Evolutionary conservation across 2,113 vertebrate species (phyloP).

Genomic region (Callionymus lyra): DNA sequence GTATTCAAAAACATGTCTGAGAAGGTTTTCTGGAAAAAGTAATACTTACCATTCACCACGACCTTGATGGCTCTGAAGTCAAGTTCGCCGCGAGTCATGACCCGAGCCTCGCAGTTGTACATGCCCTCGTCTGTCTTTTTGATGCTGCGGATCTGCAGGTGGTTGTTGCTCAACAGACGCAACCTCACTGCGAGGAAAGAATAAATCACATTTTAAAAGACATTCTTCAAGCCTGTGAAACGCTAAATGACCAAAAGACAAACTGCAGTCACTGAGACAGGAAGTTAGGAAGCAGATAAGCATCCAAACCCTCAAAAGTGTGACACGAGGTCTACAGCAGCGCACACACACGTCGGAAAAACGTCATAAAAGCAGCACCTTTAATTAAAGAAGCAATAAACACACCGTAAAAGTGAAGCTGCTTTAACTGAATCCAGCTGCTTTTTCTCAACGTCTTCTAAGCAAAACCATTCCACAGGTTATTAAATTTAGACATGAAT

Average conservation of each 20-base stretch:
- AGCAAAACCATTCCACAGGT: neutral
- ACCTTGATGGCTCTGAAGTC: conserved; percentile 89
- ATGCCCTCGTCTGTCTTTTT: conserved; percentile 92
- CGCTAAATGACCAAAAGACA: too few relatives aligned
- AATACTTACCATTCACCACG: conserved; percentile 84
- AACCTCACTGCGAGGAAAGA: conserved; percentile 73
- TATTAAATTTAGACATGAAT: neutral
- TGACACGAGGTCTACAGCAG: too few relatives aligned
- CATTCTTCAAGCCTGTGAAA: too few relatives aligned
- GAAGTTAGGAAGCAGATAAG: too few relatives aligned
- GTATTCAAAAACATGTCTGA: neutral
- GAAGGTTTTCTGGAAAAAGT: neutral
- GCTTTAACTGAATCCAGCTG: conserved; percentile 8
- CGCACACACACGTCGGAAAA: too few relatives aligned
- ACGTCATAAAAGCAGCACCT: conserved; percentile 3
- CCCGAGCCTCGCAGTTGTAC: conserved; percentile 90
- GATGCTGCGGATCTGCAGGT: conserved; percentile 89
- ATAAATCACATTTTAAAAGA: neutral
- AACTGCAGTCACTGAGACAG: too few relatives aligned
- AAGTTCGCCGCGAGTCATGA: conserved; percentile 88
- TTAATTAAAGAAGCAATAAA: conserved; percentile 20
- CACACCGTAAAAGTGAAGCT: neutral
- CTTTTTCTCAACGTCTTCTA: conserved; percentile 5
- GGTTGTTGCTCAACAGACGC: conserved; percentile 78
- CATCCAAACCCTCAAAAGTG: too few relatives aligned